A percentile compares a stretch with the other conserved stretches of the same genome.
phyloP scores from a whole-genome alignment of 2,113 vertebrate genomes.

The Garra rufa region DNA sequence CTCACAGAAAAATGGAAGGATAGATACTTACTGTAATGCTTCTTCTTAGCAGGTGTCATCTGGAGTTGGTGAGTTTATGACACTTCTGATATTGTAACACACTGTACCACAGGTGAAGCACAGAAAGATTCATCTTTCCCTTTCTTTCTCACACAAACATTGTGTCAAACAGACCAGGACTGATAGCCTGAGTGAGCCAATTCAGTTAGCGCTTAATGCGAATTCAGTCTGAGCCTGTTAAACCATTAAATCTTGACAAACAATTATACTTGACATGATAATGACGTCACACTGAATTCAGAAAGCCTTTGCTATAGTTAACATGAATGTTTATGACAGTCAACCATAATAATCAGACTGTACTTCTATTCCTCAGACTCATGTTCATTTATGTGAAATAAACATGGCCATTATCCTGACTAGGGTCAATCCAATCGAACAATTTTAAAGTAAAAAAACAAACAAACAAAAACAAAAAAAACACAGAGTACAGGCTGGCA shows the following conservation, averaged over 20 bases:
- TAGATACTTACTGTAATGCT: no score
- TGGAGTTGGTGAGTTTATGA: not conserved
- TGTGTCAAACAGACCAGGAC: not conserved
- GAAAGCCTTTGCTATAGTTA: not conserved
- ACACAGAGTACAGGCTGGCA: slow-evolving; percentile 19
- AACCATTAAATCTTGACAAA: not conserved
- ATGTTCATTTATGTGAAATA: not conserved
- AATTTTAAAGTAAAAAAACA: no score
- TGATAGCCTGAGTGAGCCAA: slow-evolving; percentile 3
- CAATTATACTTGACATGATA: not conserved
- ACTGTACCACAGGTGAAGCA: not conserved
- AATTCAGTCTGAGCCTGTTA: not conserved
- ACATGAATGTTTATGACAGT: not conserved
- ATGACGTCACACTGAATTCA: not conserved
- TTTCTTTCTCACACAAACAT: slow-evolving; percentile 37
- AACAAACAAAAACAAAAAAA: no score
- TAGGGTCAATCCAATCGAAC: not conserved
- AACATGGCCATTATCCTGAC: not conserved
- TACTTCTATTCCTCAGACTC: not conserved
- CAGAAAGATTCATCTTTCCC: slow-evolving; percentile 7
- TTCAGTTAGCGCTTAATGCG: not conserved
- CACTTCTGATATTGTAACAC: not conserved
- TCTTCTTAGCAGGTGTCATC: not conserved
- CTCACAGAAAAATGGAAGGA: no score
- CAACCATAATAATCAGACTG: not conserved